A percentile compares a stretch with the other conserved stretches of the same genome.
These are phyloP conservation scores for Symphodus melops DNA, from an alignment of 2,113 vertebrate genomes.

Conservation along the genomic window DNA sequence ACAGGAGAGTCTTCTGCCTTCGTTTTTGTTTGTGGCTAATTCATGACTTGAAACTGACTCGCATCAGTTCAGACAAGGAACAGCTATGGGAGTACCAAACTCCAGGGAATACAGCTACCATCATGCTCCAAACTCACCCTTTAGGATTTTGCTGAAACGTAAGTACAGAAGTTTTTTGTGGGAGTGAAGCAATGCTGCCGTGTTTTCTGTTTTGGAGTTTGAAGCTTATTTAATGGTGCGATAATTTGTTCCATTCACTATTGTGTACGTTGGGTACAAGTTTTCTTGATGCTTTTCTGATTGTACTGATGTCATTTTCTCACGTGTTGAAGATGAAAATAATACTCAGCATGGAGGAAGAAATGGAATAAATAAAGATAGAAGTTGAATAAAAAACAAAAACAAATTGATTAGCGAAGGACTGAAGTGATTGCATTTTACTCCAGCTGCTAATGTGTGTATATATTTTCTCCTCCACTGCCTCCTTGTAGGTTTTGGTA, in stretches of 20 bases:
- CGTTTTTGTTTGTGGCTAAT: neutral
- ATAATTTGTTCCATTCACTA: neutral
- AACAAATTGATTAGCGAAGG: neutral
- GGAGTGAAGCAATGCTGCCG: neutral
- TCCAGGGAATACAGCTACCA: conserved; percentile 79
- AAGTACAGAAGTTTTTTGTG: conserved; percentile 58
- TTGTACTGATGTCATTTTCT: neutral
- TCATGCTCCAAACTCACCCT: conserved; percentile 61
- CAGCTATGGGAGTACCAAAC: conserved; percentile 82
- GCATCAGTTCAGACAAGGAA: conserved; percentile 21
- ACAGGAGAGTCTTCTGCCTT: conserved; percentile 10
- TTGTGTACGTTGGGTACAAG: conserved; percentile 4
- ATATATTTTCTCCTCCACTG: neutral
- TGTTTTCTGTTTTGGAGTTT: neutral
- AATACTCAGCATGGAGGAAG: neutral
- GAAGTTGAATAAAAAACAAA: conserved; percentile 1
- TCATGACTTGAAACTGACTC: conserved; percentile 39
- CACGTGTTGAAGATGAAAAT: neutral
- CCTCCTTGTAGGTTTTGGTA: neutral
- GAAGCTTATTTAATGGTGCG: neutral
- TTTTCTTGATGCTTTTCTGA: neutral
- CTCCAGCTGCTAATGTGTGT: neutral
- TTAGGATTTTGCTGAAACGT: conserved; percentile 77
- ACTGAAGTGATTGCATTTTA: neutral
- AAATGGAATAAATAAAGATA: neutral